Conservation (phyloP, 2,797 vertebrate genomes). For the Otolemur crassicaudatus region DNA sequence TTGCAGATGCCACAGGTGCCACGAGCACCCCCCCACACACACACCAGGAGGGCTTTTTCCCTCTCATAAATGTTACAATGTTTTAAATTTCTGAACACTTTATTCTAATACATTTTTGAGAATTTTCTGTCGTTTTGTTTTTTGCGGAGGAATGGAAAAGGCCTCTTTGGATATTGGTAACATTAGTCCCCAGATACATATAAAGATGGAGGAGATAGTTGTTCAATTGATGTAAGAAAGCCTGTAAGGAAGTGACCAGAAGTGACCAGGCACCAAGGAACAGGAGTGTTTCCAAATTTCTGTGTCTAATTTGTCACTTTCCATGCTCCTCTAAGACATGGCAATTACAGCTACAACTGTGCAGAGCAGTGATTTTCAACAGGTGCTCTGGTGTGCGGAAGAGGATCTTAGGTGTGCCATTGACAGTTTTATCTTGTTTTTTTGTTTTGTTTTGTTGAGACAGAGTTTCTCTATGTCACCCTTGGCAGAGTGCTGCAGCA, state of each 20-base stretch:
- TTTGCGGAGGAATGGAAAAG: not conserved
- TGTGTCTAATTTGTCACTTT: not conserved
- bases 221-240: slow-evolving; percentile 28
- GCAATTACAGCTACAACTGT: not conserved
- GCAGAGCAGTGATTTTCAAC: not conserved
- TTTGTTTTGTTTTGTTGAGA: too few species aligned
- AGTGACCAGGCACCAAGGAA: not conserved
- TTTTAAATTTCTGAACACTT: not conserved
- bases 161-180: not conserved
- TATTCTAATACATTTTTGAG: not conserved
- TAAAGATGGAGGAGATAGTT: not conserved
- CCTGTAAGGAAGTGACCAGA: not conserved
- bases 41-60: not conserved
- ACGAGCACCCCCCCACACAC: not conserved
- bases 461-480: too few species aligned
- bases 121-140: not conserved
- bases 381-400: too few species aligned
- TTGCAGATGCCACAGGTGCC: not conserved
- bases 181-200: not conserved
- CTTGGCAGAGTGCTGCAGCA: too few species aligned
- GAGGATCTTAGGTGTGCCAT: too few species aligned
- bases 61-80: not conserved
- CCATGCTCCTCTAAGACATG: not conserved
- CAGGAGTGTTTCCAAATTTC: not conserved
- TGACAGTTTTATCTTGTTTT: too few species aligned